A percentile compares a stretch with the other conserved stretches of the same genome.
These are phyloP conservation scores for Molossus molossus DNA, from an alignment of 2,797 vertebrate species.

Conservation along the genomic window DNA sequence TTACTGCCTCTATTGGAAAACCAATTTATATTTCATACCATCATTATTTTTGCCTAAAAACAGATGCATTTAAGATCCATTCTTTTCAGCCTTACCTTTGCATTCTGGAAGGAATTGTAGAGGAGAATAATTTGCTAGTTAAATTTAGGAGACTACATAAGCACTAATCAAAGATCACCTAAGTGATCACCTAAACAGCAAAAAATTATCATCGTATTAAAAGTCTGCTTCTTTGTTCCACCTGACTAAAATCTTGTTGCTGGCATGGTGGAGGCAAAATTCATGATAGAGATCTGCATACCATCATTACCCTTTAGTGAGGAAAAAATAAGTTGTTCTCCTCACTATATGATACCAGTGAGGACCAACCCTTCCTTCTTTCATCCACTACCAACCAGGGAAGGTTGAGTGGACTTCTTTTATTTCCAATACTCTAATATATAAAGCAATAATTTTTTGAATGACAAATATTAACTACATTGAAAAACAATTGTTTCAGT, in stretches of 20 bases:
- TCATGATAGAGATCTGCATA: not conserved
- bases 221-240: not conserved
- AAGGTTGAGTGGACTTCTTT: not conserved
- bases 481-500: conserved; percentile 20
- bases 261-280: not conserved
- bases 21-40: not conserved
- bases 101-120: not conserved
- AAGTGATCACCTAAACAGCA: not conserved
- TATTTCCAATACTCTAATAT: not conserved
- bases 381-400: not conserved
- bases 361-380: not conserved
- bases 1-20: not conserved
- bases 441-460: conserved; percentile 1
- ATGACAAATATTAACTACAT: not conserved
- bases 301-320: not conserved
- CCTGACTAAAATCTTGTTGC: not conserved
- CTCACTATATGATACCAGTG: not conserved
- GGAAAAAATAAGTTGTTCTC: not conserved
- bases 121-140: conserved; percentile 21
- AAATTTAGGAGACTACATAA: not conserved
- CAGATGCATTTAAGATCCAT: not conserved
- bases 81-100: not conserved
- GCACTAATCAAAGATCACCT: not conserved
- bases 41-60: conserved; percentile 11
- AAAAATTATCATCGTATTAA: conserved; percentile 5